Base-by-base conservation (phyloP, 64 coral and sea anemone genomes). In the Montipora capricornis region DNA sequence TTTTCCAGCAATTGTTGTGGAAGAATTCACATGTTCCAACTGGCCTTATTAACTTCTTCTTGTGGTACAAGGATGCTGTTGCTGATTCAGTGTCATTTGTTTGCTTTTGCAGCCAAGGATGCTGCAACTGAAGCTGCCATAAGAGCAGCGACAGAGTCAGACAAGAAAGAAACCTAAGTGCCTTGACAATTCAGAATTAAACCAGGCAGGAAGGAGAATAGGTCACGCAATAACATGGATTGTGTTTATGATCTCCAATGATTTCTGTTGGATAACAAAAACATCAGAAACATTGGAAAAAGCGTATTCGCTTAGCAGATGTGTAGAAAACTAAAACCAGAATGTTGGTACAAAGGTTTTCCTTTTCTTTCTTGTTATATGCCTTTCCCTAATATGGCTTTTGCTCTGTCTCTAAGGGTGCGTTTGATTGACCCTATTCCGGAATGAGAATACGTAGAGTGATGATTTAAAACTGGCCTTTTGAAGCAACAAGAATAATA, bases 41-140 rank as follows among this genome's bases (percentile, higher is more conserved):
- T 37, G 37, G 61, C 61, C 13, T 64, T 12, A 3, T 14, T 64
- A 19, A 14, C 1, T 64, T 16, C 19, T 64, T 0, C 14, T 64
- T 14, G 61, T 15, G 1, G 61, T 64, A 4, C 11, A 64, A 11
- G 61, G 61, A 4, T 64, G 61, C 9, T 15, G 8, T 64, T 64
- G 14, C 9, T 14, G 9, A 71, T 71, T 71, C 22, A 20, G 20
- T 7, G 5, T 7, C 68, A 15, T 78, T 49, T 74, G 4, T 70
- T 71, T 80, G 1, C 37, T 68, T 89, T 88, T 76, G 76, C 73
- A 97, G 96, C 93, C 70, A 95, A 95, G 82, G 93, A 92, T 79
- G 93, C 84, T 50, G 96, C 93, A 0, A 97, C 96, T 20, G 96
- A 95, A 71, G 96, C 96, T 51, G 96, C 96, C 12, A 97, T 97